Percentiles rank a stretch among this genome's conserved stretches.
Conservation (phyloP, 2,113 vertebrate genomes). For the Ceyx melanurus region DNA sequence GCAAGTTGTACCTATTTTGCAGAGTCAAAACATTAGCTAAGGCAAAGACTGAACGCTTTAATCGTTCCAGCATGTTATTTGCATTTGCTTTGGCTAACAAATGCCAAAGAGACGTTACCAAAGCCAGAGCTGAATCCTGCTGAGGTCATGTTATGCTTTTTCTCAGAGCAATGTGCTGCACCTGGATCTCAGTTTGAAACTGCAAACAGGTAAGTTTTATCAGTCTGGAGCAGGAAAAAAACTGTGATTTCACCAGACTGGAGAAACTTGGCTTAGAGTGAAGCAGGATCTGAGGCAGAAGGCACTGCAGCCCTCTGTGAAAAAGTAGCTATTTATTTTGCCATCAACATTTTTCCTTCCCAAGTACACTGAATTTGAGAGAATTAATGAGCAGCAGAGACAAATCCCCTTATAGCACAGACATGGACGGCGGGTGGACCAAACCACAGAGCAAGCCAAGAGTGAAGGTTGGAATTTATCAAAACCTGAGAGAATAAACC, state of each 20-base stretch:
- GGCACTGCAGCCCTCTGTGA: neutral
- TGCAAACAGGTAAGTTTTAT: conserved; percentile 31
- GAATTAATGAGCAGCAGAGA: conserved; percentile 53
- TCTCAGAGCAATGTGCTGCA: conserved; percentile 9
- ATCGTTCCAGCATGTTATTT: conserved; percentile 50
- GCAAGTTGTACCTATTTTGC: neutral
- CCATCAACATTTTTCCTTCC: conserved; percentile 44
- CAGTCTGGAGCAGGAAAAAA: conserved; percentile 24
- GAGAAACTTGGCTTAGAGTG: neutral
- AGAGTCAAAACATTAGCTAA: conserved; percentile 45
- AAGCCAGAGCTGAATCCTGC: neutral
- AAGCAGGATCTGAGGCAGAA: neutral
- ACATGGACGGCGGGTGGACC: neutral
- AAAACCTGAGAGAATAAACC: conserved; percentile 58
- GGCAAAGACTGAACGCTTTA: neutral
- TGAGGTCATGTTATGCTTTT: conserved; percentile 10
- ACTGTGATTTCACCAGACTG: neutral
- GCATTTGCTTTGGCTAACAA: conserved; percentile 58
- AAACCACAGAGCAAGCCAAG: neutral
- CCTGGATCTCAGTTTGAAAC: neutral
- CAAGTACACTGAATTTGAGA: conserved; percentile 8
- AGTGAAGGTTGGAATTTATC: conserved; percentile 58
- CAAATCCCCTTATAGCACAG: conserved; percentile 39
- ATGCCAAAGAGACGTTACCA: conserved; percentile 7
- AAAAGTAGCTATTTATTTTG: conserved; percentile 27